Evolutionary conservation across 2,888 invertebrate genomes (phyloP), one percentile per base, ranked within the genome.

Genomic region (Gonocerus acuteangulatus): DNA sequence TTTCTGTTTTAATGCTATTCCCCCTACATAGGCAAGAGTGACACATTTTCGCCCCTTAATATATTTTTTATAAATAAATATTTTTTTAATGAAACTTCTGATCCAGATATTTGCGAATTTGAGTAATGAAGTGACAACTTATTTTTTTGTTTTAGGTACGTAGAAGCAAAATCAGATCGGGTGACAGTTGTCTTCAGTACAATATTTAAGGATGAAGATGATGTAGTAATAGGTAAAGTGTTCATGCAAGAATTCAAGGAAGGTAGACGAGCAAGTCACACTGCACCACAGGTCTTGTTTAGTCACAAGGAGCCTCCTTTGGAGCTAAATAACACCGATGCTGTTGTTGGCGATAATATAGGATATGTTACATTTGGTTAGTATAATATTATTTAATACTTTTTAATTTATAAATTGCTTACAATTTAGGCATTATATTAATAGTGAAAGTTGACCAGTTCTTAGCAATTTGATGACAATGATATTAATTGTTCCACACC

Each of bases 231-330:
- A 75, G 99, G 99, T 61, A 99, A 99, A 79, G 93, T 99, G 70
- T 99, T 99, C 79, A 90, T 99, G 86, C 96, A 97, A 80, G 99
- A 99, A 78, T 86, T 99, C 71, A 94, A 95, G 74, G 99, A 99
- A 77, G 97, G 97, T 16, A 81, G 97, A 67, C 83, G 95, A 74
- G 95, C 95, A 22, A 91, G 91, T 68, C 95, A 95, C 73, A 95
- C 95, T 58, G 93, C 95, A 63, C 90, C 90, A 36, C 87, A 87
- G 80, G 91, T 91, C 70, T 77, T 91, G 69, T 92, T 92, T 76
- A 89, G 89, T 74, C 95, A 97, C 77, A 87, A 91, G 72, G 97
- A 99, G 73, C 99, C 99, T 39, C 99, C 99, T 1, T 74, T 91
- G 75, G 99, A 99, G 77, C 81, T 99, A 65, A 85, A 89, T 73